Base-by-base conservation (phyloP, 2,113 vertebrate species). In the Ceyx cyanopectus region DNA sequence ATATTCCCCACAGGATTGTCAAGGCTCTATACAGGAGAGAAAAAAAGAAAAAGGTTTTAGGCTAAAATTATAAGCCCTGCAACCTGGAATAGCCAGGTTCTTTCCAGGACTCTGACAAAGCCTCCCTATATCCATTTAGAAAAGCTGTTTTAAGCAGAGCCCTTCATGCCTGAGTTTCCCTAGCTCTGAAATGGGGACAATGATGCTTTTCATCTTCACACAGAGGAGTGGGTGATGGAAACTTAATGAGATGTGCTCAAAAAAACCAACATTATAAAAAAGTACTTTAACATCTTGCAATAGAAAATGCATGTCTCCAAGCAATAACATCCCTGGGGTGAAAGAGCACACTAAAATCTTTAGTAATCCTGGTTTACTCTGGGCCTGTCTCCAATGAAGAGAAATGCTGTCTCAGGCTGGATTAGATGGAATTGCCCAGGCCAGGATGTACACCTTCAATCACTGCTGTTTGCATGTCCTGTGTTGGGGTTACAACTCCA, bases 1-100 rank as follows among this genome's bases (percentile, higher is more conserved):
- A 78, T 78, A 78, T 79, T 86, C 75, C 80, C 94, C 78, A 85
- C n/a, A 91, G 74, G 83, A 83, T 54, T 95, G 54, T 86, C 91
- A 89, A 37, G 46, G 34, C 43, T 69, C 68, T 53, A 41, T 67
- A 73, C 15, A 82, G 48, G 16, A 72, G 34, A 61, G 48, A 22
- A 18, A 54, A 90, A 86, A 37, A 37, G 11, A 37, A 96, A 96
- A 90, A 53, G 27, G 32, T 86, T 30, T 83, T 58, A 41, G 54
- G 57, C 53, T 91, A 81, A 82, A 92, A 80, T 14, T 14, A 5
- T 68, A 81, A 90, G 46, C 54, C 41, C 41, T 57, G 34, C 12
- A 66, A 83, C 60, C 53, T 56, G 23, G 10, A 45, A 87, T 66
- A 85, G 27, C 2, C 62, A 69, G 34, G 22, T 63, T 84, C 70